Percentiles rank a stretch among this genome's conserved stretches.
Conservation (phyloP, 2,797 vertebrate genomes). For the Eulemur mongoz region DNA sequence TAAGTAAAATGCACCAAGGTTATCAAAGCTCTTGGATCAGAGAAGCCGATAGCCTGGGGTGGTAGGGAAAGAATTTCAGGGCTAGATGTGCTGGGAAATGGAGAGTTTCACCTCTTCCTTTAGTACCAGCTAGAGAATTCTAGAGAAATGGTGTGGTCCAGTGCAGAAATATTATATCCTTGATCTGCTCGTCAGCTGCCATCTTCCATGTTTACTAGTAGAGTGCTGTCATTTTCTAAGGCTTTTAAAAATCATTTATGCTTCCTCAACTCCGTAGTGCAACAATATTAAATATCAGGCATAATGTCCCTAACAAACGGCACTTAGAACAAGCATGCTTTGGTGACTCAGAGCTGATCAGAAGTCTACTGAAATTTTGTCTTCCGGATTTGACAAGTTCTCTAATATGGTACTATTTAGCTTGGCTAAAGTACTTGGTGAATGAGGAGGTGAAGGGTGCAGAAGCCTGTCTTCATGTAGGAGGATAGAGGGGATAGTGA, state of each 20-base stretch:
- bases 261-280: slow-evolving; percentile 59
- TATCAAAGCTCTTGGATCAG: background rate
- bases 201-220: slow-evolving; percentile 57
- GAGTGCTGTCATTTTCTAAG: slow-evolving; percentile 68
- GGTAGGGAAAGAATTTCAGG: background rate
- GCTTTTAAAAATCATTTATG: slow-evolving; percentile 78
- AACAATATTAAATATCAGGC: slow-evolving; percentile 63
- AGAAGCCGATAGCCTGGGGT: background rate
- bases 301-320: slow-evolving; percentile 49
- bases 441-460: background rate
- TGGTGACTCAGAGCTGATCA: slow-evolving; percentile 63
- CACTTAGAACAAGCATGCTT: slow-evolving; percentile 58
- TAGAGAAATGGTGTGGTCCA: slow-evolving; percentile 82
- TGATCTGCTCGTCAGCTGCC: slow-evolving; percentile 61
- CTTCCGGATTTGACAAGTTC: slow-evolving; percentile 47
- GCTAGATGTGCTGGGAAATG: background rate
- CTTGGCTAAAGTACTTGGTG: slow-evolving; percentile 7
- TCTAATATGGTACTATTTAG: slow-evolving; percentile 28
- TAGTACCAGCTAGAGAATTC: slow-evolving; percentile 24
- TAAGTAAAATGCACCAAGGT: background rate
- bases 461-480: background rate
- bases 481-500: background rate
- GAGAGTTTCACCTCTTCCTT: slow-evolving; percentile 14
- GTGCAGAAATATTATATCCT: slow-evolving; percentile 75
- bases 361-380: slow-evolving; percentile 53